These are phyloP conservation scores for Eolophus roseicapilla DNA, from an alignment of 2,113 vertebrate genomes.

Conservation along the genomic window DNA sequence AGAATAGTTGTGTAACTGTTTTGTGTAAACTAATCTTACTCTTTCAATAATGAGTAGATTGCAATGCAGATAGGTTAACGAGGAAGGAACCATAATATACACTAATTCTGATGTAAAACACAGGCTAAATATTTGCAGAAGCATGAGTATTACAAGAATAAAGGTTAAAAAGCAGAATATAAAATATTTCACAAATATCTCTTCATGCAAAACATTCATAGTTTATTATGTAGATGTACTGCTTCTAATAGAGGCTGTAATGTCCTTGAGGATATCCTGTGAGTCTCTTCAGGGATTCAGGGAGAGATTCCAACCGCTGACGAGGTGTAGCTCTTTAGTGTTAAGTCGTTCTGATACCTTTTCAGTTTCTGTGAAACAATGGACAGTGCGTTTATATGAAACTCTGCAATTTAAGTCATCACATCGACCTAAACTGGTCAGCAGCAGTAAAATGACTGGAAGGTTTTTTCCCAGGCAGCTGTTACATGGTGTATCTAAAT, in stretches of 20 bases:
- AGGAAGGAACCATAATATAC: not conserved
- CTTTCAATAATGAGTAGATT: not conserved
- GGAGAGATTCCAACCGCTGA: not conserved
- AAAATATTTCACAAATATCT: not conserved
- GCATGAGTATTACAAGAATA: not conserved
- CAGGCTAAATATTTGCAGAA: not conserved
- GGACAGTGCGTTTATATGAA: not conserved
- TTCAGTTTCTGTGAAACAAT: not conserved
- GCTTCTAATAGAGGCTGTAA: not conserved
- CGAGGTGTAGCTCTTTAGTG: not conserved
- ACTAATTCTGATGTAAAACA: not conserved
- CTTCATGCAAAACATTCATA: not conserved
- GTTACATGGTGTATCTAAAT: not conserved
- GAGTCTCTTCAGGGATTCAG: not conserved
- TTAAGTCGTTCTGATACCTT: not conserved
- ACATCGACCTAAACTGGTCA: not conserved
- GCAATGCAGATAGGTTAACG: not conserved
- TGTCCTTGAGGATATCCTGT: not conserved
- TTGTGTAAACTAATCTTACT: not conserved
- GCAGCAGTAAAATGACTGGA: not conserved
- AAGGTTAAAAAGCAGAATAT: not conserved
- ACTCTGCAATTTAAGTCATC: not conserved
- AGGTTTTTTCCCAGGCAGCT: not conserved
- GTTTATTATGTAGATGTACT: not conserved
- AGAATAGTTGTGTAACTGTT: not conserved